Percentiles rank a stretch among this genome's conserved stretches.
phyloP scores from a whole-genome alignment of 1,140 invertebrate species.

The Chironomus tepperi region DNA sequence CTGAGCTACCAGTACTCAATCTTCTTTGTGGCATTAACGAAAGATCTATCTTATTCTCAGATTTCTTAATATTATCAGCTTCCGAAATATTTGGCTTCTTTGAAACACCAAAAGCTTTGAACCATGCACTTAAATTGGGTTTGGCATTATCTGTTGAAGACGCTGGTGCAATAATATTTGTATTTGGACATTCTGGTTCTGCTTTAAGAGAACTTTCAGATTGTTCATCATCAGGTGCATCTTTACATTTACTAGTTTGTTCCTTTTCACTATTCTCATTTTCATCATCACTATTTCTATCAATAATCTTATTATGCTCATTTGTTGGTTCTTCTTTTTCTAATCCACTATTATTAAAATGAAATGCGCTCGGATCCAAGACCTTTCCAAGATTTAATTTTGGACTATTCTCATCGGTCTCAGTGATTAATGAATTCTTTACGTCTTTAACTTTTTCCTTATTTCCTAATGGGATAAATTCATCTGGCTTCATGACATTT shows the following conservation, averaged over 20 bases:
- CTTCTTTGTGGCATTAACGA: constrained; percentile 44
- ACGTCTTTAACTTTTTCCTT: constrained; percentile 45
- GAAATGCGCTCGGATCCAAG: constrained; percentile 53
- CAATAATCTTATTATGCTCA: too few species aligned
- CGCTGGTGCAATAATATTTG: background rate
- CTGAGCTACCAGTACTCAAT: constrained; percentile 60
- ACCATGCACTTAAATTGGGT: constrained; percentile 81
- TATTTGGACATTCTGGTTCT: constrained; percentile 30
- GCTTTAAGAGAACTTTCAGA: constrained; percentile 40
- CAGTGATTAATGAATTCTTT: constrained; percentile 45
- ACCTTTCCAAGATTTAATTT: constrained; percentile 75
- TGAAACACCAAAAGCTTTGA: constrained; percentile 79
- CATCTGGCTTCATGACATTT: constrained; percentile 45
- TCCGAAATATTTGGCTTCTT: constrained; percentile 45
- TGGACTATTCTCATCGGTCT: constrained; percentile 53
- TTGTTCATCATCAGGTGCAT: constrained; percentile 37
- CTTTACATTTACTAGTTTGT: constrained; percentile 31
- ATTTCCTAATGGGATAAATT: constrained; percentile 39
- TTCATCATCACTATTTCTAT: constrained; percentile 35
- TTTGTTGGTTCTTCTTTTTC: constrained; percentile 36
- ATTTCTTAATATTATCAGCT: constrained; percentile 34
- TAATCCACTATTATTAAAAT: constrained; percentile 51
- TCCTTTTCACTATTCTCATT: constrained; percentile 28
- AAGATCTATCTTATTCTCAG: constrained; percentile 32
- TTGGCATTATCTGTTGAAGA: constrained; percentile 42